A percentile compares a stretch with the other conserved stretches of the same genome.
Evolutionary conservation across 2,797 vertebrate species (phyloP).

Genomic region (Danio albolineatus): DNA sequence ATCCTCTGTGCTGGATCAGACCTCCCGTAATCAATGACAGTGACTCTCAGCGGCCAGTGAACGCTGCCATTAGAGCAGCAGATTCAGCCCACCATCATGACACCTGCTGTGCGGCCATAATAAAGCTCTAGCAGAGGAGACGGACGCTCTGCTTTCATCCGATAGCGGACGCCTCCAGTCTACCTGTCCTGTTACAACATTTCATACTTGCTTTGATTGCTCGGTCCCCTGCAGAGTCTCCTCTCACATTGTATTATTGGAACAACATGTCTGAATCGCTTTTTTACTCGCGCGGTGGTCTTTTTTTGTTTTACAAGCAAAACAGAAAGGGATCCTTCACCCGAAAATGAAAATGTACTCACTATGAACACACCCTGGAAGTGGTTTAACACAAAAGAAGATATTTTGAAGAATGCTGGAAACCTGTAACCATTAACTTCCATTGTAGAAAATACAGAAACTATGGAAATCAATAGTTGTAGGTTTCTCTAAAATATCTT

Average conservation of each 20-base stretch:
- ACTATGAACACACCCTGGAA: too few species aligned
- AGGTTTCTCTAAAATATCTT: too few species aligned
- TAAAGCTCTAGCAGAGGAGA: slow-evolving; percentile 42
- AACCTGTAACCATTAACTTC: too few species aligned
- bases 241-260: neutral
- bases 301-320: too few species aligned
- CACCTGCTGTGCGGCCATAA: neutral
- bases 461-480: too few species aligned
- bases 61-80: slow-evolving; percentile 24
- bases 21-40: slow-evolving; percentile 42
- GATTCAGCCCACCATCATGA: neutral
- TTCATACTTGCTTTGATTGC: neutral
- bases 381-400: too few species aligned
- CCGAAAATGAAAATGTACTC: too few species aligned
- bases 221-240: neutral
- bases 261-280: neutral
- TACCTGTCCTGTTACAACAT: neutral
- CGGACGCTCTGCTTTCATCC: neutral
- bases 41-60: slow-evolving; percentile 38
- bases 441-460: too few species aligned
- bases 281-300: too few species aligned
- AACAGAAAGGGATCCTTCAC: too few species aligned
- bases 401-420: too few species aligned
- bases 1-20: slow-evolving; percentile 26
- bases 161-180: neutral